Evolutionary conservation across 2,888 invertebrate species (phyloP).

Genomic region (Empis livida): DNA sequence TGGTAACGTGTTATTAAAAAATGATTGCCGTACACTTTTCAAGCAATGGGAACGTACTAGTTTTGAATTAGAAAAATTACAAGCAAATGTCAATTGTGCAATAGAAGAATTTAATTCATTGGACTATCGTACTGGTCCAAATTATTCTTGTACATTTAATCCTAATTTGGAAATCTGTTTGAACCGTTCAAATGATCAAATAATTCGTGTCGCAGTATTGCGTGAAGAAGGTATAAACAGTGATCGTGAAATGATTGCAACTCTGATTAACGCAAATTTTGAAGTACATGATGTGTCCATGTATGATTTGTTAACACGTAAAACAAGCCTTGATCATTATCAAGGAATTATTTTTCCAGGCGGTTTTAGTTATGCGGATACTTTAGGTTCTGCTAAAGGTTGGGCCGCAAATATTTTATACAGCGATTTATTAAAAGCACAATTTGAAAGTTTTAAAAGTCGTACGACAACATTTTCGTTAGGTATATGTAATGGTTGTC

Average conservation of each 20-base stretch:
- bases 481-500: slow-evolving; percentile 98
- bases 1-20: slow-evolving; percentile 39
- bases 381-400: slow-evolving; percentile 92
- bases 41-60: slow-evolving; percentile 94
- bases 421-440: slow-evolving; percentile 56
- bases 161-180: slow-evolving; percentile 42
- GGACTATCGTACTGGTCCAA: slow-evolving; percentile 52
- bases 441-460: slow-evolving; percentile 63
- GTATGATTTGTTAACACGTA: slow-evolving; percentile 68
- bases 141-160: slow-evolving; percentile 59
- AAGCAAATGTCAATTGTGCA: slow-evolving; percentile 69
- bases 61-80: slow-evolving; percentile 73
- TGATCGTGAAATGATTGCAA: slow-evolving; percentile 94
- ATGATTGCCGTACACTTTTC: slow-evolving; percentile 53
- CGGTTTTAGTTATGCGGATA: slow-evolving; percentile 98
- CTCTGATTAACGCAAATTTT: slow-evolving; percentile 74
- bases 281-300: slow-evolving; percentile 91
- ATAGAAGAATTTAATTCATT: slow-evolving; percentile 64
- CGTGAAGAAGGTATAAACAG: slow-evolving; percentile 93
- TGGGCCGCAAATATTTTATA: slow-evolving; percentile 91
- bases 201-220: slow-evolving; percentile 73
- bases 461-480: slow-evolving; percentile 82
- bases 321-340: slow-evolving; percentile 63
- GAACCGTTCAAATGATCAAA: slow-evolving; percentile 25
- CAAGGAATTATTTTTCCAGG: slow-evolving; percentile 85